Base-by-base conservation (phyloP, 2,113 vertebrate species). In the Thalassoma bifasciatum region DNA sequence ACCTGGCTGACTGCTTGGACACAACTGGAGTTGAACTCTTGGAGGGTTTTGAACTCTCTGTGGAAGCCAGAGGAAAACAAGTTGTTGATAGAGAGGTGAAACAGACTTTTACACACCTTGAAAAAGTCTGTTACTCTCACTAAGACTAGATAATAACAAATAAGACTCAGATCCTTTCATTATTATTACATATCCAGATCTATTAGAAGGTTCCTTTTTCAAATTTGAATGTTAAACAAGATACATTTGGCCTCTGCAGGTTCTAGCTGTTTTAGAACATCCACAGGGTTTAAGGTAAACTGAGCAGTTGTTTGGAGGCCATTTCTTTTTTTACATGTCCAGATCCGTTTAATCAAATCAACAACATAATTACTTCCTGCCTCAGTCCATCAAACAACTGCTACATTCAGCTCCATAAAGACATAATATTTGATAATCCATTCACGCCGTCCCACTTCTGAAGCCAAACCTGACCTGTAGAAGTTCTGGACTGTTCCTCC, bases 1-100 rank as follows among this genome's bases (percentile, higher is more conserved):
- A 99, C 72, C 98, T 94, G 37, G 98, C 98, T 37, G 98, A 98
- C 92, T 98, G 97, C 92, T 98, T 98, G 58, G 93, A 63, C 47
- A 93, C 89, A 66, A 93, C 84, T 0, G 95, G 94, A 65, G 96
- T 94, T 1, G 95, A 96, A 83, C 94, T 96, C 93, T 96, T 97
- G 37, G 95, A 96, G 26, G 95, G 92, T 75, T 93, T 97, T 7
- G 88, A 76, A 74, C 91, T 95, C 72, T 96, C 94, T 94, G 84
- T 36, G 85, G 87, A 58, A 74, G 46, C 56, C 36, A 63, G 42
- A 57, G 22, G 72, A 46, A 83, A 37, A 73, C 5, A 21, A 44
- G 11, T 8, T 61, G 49, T 79, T 59, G 66, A 60, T 42, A 38
- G 8, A 38, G 37, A 50, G 40, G 1, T 30, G 23, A 54, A 30